Evolutionary conservation across 2,888 invertebrate species (phyloP).

Genomic region (Maniola hyperantus): DNA sequence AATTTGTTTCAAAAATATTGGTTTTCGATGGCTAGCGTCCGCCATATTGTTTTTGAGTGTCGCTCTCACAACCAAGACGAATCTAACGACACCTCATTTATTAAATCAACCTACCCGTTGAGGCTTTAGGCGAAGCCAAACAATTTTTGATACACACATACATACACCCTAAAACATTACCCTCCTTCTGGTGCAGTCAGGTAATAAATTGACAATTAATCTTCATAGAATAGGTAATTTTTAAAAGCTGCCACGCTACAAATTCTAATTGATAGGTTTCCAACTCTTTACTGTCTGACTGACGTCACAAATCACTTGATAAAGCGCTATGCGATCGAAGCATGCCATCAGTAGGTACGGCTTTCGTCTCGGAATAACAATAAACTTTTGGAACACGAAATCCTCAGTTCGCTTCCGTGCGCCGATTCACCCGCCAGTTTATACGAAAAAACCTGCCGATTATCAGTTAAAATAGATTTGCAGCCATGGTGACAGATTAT

Average conservation of each 20-base stretch:
- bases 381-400: conserved; percentile 61
- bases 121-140: too few relatives aligned
- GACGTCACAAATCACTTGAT: conserved; percentile 74
- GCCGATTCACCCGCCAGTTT: conserved; percentile 62
- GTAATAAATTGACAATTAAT: neutral
- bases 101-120: too few relatives aligned
- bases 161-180: too few relatives aligned
- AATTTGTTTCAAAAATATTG: too few relatives aligned
- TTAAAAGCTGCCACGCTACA: conserved; percentile 10
- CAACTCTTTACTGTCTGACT: conserved; percentile 47
- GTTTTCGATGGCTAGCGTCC: too few relatives aligned
- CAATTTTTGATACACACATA: too few relatives aligned
- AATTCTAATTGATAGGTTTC: conserved; percentile 22
- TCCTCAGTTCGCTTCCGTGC: conserved; percentile 68
- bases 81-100: too few relatives aligned
- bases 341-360: conserved; percentile 57
- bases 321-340: conserved; percentile 61
- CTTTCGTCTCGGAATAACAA: conserved; percentile 65
- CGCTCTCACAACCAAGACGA: too few relatives aligned
- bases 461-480: conserved; percentile 53
- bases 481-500: conserved; percentile 69
- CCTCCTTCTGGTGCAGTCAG: too few relatives aligned
- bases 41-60: too few relatives aligned
- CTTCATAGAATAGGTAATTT: neutral
- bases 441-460: conserved; percentile 48